phyloP scores from a whole-genome alignment of 2,113 vertebrate species.

The Hystrix cristata region DNA sequence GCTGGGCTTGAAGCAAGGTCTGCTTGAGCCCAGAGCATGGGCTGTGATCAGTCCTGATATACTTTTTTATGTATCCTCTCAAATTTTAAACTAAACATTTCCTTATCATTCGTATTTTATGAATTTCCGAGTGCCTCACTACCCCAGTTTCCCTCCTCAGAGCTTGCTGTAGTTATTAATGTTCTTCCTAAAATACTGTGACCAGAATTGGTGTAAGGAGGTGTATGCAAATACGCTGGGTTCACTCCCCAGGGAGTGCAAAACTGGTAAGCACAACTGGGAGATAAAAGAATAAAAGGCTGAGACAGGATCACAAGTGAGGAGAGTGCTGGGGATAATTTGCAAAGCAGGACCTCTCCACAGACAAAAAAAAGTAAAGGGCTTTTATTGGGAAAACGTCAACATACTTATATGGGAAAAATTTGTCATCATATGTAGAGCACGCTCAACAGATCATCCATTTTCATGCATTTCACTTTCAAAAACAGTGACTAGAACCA shows the following conservation, averaged over 20 bases:
- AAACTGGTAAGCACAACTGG: not conserved
- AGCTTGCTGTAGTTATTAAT: not conserved
- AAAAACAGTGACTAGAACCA: not conserved
- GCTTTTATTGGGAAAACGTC: not conserved
- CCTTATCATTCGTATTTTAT: constrained; percentile 45
- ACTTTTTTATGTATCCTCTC: constrained; percentile 30
- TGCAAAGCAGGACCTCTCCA: not conserved
- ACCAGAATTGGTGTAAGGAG: not conserved
- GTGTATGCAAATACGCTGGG: not conserved
- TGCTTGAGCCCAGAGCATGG: not conserved
- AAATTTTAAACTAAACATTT: constrained; percentile 14
- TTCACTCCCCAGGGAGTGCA: not conserved
- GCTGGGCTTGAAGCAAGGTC: not conserved
- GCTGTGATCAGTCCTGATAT: not conserved
- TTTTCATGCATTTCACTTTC: not conserved
- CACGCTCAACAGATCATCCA: not conserved
- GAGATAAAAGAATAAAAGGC: not conserved
- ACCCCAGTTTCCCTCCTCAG: not conserved
- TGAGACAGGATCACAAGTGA: not conserved
- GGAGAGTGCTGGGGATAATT: not conserved
- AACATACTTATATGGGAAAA: not conserved
- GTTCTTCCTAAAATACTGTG: not conserved
- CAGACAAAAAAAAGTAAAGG: not conserved
- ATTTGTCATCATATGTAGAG: not conserved
- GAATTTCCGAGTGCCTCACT: not conserved